Base-by-base conservation (phyloP, 2,113 vertebrate species). In the Tauraco erythrolophus region DNA sequence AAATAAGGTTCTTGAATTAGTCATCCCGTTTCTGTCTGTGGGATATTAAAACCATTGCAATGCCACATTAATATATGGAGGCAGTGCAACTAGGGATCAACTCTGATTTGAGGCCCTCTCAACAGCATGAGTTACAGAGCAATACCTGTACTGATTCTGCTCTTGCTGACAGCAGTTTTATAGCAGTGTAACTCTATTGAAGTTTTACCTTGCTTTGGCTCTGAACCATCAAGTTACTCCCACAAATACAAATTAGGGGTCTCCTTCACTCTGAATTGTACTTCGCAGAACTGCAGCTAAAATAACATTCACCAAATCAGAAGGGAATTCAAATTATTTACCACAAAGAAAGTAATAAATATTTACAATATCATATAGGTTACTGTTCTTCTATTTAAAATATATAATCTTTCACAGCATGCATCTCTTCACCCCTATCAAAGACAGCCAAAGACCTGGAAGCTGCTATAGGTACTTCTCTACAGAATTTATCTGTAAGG, bases 1-100 rank as follows among this genome's bases (percentile, higher is more conserved):
- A 94, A 96, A 93, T n/a, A 86, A 56, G 15, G 24, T 69, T 91
- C 54, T 94, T 88, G 85, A 94, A 56, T 88, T 94, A 95, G 51
- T 92, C 54, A 95, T 90, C 69, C 46, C 11, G 10, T 71, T 80
- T 84, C 61, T 94, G 66, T 86, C 79, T 72, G 19, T 77, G 41
- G 43, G 54, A 37, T 86, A 57, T 70, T 80, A 53, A 80, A 96
- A 85, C 37, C 77, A 12, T 70, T 84, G 46, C 46, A 56, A 51
- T 76, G 27, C 50, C 71, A 27, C 31, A 2, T 10, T 75, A 61
- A 89, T 43, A 77, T 23, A 95, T 3, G 14, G 37, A 72, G 51
- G 43, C 57, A 85, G 46, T 62, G 71, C 68, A 56, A 58, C n/a
- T 48, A 33, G 16, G 14, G 28, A 50, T n/a, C 35, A 30, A 0